Percentiles rank a stretch among this genome's conserved stretches.
phyloP scores from a whole-genome alignment of 2,797 vertebrate genomes.

The Gymnoscopelus microlampas region DNA sequence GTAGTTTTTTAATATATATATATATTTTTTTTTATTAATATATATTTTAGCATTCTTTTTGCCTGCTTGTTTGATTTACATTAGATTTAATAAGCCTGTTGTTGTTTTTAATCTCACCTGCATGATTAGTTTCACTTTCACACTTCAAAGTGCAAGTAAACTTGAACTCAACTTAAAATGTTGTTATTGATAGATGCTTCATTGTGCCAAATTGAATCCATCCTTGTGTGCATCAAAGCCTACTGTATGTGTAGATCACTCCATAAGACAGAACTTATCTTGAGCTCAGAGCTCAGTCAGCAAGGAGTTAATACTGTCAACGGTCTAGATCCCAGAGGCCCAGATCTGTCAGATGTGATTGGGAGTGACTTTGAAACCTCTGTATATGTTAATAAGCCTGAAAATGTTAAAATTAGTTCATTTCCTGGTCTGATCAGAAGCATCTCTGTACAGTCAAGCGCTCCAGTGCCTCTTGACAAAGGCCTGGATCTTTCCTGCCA shows the following conservation, averaged over 20 bases:
- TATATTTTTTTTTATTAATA: too few relatives aligned
- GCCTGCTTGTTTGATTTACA: too few relatives aligned
- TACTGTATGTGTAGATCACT: not conserved
- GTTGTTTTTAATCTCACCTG: too few relatives aligned
- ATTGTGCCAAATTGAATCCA: not conserved
- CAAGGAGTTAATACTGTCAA: constrained; percentile 6
- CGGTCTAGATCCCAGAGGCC: constrained; percentile 12
- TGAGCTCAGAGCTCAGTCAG: not conserved
- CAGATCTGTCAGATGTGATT: constrained; percentile 39
- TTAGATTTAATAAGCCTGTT: too few relatives aligned
- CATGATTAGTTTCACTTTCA: too few relatives aligned
- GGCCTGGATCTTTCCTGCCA: not conserved
- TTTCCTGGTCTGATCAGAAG: constrained; percentile 60
- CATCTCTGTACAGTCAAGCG: constrained; percentile 17
- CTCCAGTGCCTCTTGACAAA: not conserved
- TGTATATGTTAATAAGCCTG: constrained; percentile 42
- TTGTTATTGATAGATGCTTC: too few relatives aligned
- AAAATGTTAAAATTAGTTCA: constrained; percentile 47
- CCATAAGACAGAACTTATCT: too few relatives aligned
- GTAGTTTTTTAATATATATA: too few relatives aligned
- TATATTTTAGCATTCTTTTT: too few relatives aligned
- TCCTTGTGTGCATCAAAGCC: not conserved
- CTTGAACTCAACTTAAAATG: too few relatives aligned
- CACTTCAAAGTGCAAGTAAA: too few relatives aligned
- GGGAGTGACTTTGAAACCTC: constrained; percentile 14